A percentile compares a stretch with the other conserved stretches of the same genome.
These are phyloP conservation scores for Thalassaphorura encarpata DNA, from an alignment of 1,140 invertebrate genomes.

Conservation along the genomic window DNA sequence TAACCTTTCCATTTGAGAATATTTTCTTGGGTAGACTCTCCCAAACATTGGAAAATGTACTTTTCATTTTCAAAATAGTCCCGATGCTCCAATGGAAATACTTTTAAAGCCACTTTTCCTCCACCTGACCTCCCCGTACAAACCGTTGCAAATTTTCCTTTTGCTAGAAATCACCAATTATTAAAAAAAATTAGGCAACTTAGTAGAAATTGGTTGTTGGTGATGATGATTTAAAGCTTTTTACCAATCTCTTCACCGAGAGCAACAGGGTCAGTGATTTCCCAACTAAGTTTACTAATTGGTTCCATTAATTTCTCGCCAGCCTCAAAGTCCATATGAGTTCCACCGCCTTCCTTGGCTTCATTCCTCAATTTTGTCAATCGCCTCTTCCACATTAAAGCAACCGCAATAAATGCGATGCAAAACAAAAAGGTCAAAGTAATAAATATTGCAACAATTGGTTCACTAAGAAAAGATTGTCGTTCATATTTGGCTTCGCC, in stretches of 20 bases:
- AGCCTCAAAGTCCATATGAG: no score
- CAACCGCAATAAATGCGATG: no score
- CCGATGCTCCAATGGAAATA: conserved; percentile 19
- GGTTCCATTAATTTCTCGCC: no score
- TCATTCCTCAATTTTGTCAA: no score
- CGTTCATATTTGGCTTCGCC: no score
- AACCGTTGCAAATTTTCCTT: conserved; percentile 27
- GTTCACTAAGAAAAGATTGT: no score
- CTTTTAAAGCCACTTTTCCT: conserved; percentile 20
- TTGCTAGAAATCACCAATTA: conserved; percentile 8
- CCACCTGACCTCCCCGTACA: conserved; percentile 11
- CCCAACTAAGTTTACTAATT: no score
- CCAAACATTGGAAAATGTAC: conserved; percentile 23
- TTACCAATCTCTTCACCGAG: conserved; percentile 22
- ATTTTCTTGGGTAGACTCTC: background rate
- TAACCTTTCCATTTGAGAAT: conserved; percentile 23
- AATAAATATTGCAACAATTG: no score
- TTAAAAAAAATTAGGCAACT: background rate
- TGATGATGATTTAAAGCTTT: no score
- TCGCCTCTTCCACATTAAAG: no score
- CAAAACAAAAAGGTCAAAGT: no score
- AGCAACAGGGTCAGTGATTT: conserved; percentile 13
- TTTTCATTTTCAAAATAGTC: conserved; percentile 31
- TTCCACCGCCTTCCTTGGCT: no score
- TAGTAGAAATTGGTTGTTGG: background rate